phyloP scores from a whole-genome alignment of 2,797 vertebrate species.

The Pachyuromys duprasi region DNA sequence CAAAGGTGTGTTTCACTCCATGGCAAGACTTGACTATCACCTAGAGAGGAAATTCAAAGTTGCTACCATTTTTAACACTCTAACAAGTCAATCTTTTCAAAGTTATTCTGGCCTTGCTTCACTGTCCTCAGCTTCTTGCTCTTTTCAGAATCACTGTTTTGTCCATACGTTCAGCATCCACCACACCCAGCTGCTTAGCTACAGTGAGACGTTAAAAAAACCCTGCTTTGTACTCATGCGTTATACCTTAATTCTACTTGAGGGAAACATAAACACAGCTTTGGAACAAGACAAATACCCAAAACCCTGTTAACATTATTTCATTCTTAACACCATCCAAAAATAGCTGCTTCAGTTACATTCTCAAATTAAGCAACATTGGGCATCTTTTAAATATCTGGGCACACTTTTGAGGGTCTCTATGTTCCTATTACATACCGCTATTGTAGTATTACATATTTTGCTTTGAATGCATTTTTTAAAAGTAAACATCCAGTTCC shows the following conservation, averaged over 20 bases:
- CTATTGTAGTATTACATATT: neutral
- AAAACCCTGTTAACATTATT: neutral
- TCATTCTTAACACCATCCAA: neutral
- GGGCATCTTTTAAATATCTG: neutral
- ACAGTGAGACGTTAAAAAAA: neutral
- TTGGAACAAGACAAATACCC: conserved; percentile 53
- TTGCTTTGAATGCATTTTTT: conserved; percentile 10
- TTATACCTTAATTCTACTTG: neutral
- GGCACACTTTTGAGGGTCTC: neutral
- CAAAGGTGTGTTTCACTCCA: conserved; percentile 2
- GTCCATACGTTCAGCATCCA: neutral
- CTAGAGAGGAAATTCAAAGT: neutral
- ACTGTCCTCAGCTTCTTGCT: neutral
- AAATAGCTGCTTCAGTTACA: neutral
- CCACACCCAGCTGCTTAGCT: neutral
- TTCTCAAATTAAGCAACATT: conserved; percentile 10
- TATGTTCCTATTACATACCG: neutral
- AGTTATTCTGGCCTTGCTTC: neutral
- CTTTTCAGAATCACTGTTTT: neutral
- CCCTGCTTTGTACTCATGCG: too few relatives aligned
- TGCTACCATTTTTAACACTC: neutral
- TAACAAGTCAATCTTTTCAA: conserved; percentile 9
- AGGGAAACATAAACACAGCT: neutral
- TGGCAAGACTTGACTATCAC: neutral
- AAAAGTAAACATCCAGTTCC: neutral